Evolutionary conservation across 2,113 vertebrate genomes (phyloP).

Genomic region (Apteryx owenii): DNA sequence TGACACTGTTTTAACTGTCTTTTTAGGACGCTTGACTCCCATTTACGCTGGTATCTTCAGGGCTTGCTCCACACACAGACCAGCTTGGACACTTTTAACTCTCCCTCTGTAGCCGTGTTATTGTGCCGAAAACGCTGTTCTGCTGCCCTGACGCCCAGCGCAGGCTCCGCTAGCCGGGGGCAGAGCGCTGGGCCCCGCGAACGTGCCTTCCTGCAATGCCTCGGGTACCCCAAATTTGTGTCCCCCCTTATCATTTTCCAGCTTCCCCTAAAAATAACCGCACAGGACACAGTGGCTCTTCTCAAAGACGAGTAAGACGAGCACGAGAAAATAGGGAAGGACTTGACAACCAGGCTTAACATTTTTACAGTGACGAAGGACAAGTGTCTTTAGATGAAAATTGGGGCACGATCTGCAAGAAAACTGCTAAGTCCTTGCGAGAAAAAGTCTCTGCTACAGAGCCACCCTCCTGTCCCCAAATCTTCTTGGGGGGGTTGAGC

Average conservation of each 20-base stretch:
- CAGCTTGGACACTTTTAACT: no score
- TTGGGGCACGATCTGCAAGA: background rate
- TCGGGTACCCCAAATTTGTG: background rate
- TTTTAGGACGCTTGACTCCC: background rate
- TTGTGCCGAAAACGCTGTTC: no score
- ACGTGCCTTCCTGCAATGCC: background rate
- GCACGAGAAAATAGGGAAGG: background rate
- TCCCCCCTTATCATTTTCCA: background rate
- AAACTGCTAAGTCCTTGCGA: background rate
- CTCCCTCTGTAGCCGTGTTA: no score
- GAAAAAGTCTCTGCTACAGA: background rate
- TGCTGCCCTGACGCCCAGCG: background rate
- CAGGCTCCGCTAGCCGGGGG: background rate
- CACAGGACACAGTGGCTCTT: background rate
- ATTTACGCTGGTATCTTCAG: background rate
- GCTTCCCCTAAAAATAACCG: slow-evolving; percentile 8
- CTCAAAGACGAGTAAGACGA: background rate
- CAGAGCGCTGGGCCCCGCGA: no score
- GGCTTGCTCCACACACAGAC: no score
- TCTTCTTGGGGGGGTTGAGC: no score
- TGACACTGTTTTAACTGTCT: background rate
- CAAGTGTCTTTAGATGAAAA: background rate
- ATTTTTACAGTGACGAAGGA: background rate
- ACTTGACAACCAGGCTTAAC: background rate
- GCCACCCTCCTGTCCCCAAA: no score